phyloP scores from a whole-genome alignment of 2,888 invertebrate species.

The Drosophila helvetica region DNA sequence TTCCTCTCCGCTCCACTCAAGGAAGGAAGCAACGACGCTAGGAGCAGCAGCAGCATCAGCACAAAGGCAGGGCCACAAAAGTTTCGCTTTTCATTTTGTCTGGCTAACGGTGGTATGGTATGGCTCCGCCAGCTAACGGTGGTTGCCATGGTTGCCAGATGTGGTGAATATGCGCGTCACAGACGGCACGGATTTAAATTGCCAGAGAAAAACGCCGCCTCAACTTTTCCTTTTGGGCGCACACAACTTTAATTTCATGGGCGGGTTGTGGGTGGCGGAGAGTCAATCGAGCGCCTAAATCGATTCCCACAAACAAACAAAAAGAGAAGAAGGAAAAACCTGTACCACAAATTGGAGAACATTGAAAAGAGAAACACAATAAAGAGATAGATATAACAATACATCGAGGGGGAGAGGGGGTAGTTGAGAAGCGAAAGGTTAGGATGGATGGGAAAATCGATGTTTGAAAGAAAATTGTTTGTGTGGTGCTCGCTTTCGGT shows the following conservation, averaged over 20 bases:
- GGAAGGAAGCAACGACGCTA: conserved; percentile 27
- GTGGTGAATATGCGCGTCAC: conserved; percentile 61
- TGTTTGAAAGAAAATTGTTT: conserved; percentile 38
- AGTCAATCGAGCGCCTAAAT: conserved; percentile 37
- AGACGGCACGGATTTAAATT: conserved; percentile 21
- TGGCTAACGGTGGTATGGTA: conserved; percentile 53
- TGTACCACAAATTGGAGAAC: conserved; percentile 37
- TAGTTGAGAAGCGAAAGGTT: conserved; percentile 21
- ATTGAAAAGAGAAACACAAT: conserved; percentile 38
- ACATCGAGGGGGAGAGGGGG: background rate
- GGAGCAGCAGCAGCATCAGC: conserved; percentile 1
- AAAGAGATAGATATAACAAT: conserved; percentile 33
- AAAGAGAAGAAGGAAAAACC: conserved; percentile 17
- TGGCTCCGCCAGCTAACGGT: conserved; percentile 27
- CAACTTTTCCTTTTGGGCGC: conserved; percentile 16
- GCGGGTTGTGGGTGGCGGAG: conserved; percentile 7
- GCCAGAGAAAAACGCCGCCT: conserved; percentile 9
- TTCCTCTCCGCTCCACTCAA: conserved; percentile 3
- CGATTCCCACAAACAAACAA: conserved; percentile 32
- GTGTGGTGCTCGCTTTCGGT: conserved; percentile 16
- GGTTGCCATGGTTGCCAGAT: conserved; percentile 49
- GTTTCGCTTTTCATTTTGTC: conserved; percentile 67
- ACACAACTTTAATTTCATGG: conserved; percentile 38
- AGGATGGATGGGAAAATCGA: conserved; percentile 45
- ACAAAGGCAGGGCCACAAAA: conserved; percentile 48